Percentiles rank a stretch among this genome's conserved stretches.
Evolutionary conservation across 2,797 vertebrate genomes (phyloP).

Genomic region (Anomalospiza imberbis): DNA sequence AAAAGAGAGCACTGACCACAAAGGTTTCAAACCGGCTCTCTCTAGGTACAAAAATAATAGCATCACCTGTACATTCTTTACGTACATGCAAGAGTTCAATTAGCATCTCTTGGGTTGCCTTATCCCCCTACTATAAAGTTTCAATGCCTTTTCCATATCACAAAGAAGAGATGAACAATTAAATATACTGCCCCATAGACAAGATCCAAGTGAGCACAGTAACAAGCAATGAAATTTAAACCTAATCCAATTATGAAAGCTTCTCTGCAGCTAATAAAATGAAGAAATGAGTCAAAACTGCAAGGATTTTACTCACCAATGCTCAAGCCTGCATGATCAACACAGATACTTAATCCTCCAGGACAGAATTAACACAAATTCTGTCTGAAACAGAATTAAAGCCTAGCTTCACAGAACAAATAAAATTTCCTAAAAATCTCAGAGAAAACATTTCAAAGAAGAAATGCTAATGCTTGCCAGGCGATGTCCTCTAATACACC

Average conservation of each 20-base stretch:
- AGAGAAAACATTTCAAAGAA: neutral
- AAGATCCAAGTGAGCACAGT: neutral
- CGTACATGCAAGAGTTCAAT: slow-evolving; percentile 7
- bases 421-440: neutral
- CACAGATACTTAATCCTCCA: neutral
- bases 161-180: slow-evolving; percentile 1
- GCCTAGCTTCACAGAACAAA: neutral
- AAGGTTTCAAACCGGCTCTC: slow-evolving; percentile 44
- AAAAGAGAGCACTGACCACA: slow-evolving; percentile 8
- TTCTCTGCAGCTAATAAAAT: neutral
- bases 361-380: neutral
- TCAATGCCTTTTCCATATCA: slow-evolving; percentile 9
- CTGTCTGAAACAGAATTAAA: neutral
- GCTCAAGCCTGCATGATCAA: neutral
- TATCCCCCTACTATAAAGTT: neutral
- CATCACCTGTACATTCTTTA: slow-evolving; percentile 27
- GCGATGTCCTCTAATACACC: neutral
- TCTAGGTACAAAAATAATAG: slow-evolving; percentile 47
- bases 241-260: neutral
- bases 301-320: neutral
- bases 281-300: neutral
- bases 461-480: neutral
- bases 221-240: neutral
- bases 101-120: neutral
- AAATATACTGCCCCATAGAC: neutral